Percentiles rank a stretch among this genome's conserved stretches.
Evolutionary conservation across 2,888 invertebrate species (phyloP).

Genomic region (Coelopa pilipes): DNA sequence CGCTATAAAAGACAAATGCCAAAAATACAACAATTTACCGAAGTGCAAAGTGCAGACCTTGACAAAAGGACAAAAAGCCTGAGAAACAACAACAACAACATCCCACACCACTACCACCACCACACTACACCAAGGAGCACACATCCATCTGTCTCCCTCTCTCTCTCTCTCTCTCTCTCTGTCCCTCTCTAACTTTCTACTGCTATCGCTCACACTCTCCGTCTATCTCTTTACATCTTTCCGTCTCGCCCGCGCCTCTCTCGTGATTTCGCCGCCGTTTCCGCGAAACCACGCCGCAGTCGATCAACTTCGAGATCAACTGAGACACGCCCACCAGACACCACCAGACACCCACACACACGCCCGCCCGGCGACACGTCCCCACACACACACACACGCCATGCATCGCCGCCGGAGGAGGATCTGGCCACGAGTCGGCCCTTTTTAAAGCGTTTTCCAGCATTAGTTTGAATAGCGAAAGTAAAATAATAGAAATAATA

Average conservation of each 20-base stretch:
- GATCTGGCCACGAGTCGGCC: too few species aligned
- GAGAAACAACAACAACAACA: slow-evolving; percentile 23
- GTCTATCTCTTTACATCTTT: background rate
- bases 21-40: background rate
- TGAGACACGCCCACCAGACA: slow-evolving; percentile 30
- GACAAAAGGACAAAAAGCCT: slow-evolving; percentile 6
- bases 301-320: slow-evolving; percentile 41
- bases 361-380: slow-evolving; percentile 14
- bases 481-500: too few species aligned
- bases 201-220: background rate
- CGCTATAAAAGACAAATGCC: slow-evolving; percentile 13
- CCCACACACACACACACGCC: slow-evolving; percentile 22
- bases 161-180: slow-evolving; percentile 8
- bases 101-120: slow-evolving; percentile 36
- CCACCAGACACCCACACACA: slow-evolving; percentile 27
- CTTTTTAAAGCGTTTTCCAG: too few species aligned
- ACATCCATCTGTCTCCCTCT: slow-evolving; percentile 8
- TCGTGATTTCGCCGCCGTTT: background rate
- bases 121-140: slow-evolving; percentile 39
- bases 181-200: background rate
- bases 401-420: background rate
- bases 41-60: background rate
- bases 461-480: too few species aligned
- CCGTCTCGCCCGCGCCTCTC: background rate
- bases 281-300: slow-evolving; percentile 5